These are phyloP conservation scores for Taenaris catops DNA, from an alignment of 2,888 invertebrate species.

Conservation along the genomic window DNA sequence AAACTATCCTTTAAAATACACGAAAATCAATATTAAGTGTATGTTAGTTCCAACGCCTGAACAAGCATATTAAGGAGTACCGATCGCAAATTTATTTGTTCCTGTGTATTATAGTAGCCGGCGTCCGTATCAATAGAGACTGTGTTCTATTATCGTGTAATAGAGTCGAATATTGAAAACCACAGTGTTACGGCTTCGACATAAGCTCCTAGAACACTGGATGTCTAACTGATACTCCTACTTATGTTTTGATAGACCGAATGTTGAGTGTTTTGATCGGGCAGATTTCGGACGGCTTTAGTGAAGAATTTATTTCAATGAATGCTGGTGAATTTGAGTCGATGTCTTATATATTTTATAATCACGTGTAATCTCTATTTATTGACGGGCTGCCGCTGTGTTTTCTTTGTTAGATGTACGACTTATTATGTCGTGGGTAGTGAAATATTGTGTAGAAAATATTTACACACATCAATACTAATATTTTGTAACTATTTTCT, in stretches of 20 bases:
- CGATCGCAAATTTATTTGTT: conserved; percentile 50
- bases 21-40: conserved; percentile 7
- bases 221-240: conserved; percentile 50
- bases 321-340: conserved; percentile 36
- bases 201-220: conserved; percentile 31
- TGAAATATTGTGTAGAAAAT: conserved; percentile 4
- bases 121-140: conserved; percentile 15
- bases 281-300: conserved; percentile 45
- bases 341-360: conserved; percentile 37
- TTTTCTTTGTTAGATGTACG: conserved; percentile 14
- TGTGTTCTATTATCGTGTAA: conserved; percentile 26
- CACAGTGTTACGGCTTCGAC: conserved; percentile 8
- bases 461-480: conserved; percentile 2
- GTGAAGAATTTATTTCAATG: conserved; percentile 51
- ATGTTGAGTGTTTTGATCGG: conserved; percentile 57
- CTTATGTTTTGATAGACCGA: conserved; percentile 62
- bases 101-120: conserved; percentile 35
- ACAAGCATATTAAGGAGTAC: conserved; percentile 50
- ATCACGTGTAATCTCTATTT: conserved; percentile 43
- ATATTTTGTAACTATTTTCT: neutral
- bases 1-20: conserved; percentile 8
- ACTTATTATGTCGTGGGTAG: conserved; percentile 9
- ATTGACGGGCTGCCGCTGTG: conserved; percentile 25
- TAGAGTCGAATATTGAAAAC: conserved; percentile 37
- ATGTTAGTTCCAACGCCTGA: conserved; percentile 47